Conservation (phyloP, 1,140 invertebrate genomes). For the Temnothorax curvispinosus region DNA sequence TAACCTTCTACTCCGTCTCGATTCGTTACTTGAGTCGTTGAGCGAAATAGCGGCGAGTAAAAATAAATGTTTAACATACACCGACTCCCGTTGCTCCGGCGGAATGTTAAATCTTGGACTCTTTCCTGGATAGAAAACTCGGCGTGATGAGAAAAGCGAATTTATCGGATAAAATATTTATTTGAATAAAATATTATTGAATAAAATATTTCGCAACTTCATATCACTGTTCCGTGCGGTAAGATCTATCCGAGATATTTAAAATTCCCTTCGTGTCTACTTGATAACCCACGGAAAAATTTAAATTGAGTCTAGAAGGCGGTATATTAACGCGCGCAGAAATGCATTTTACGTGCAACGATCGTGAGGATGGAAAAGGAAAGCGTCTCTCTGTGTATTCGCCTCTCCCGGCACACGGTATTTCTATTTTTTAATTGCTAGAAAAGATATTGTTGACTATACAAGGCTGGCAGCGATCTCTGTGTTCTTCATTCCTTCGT, state of each 20-base stretch:
- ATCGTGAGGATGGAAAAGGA: constrained; percentile 30
- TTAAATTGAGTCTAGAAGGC: not conserved
- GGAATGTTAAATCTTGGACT: not conserved
- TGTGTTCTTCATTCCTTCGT: constrained; percentile 2
- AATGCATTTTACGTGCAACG: constrained; percentile 1
- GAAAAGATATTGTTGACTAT: constrained; percentile 52
- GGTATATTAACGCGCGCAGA: not conserved
- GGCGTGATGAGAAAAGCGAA: not conserved
- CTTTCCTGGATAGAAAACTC: not conserved
- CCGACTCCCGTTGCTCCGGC: not conserved
- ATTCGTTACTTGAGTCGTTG: not conserved
- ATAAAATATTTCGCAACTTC: not conserved
- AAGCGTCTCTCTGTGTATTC: constrained; percentile 15
- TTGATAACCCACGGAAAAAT: not conserved
- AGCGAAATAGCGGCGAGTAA: constrained; percentile 1
- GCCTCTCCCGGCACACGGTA: constrained; percentile 23
- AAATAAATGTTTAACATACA: constrained; percentile 1
- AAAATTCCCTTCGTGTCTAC: not conserved
- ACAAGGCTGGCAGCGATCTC: constrained; percentile 48
- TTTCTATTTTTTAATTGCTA: constrained; percentile 57
- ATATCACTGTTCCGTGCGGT: not conserved
- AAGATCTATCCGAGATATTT: not conserved
- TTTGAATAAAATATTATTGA: not conserved
- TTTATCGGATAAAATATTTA: constrained; percentile 4
- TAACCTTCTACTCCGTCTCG: not conserved